Evolutionary conservation across 2,797 vertebrate species (phyloP).

Genomic region (Fistularia tabacaria): DNA sequence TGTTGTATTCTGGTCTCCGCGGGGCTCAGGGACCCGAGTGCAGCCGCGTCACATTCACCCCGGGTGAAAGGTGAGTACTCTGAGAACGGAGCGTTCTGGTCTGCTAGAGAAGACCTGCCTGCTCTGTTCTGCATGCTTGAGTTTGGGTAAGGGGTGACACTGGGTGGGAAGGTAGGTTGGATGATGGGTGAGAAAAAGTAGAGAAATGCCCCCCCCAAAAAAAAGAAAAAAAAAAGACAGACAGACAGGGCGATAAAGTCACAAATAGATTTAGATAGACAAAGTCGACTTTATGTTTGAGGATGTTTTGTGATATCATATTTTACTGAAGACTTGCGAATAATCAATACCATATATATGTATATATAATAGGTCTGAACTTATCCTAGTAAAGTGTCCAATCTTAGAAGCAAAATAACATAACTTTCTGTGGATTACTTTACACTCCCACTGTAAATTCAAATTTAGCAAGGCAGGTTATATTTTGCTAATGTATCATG

Average conservation of each 20-base stretch:
- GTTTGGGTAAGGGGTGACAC: constrained; percentile 52
- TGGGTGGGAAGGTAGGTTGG: constrained; percentile 10
- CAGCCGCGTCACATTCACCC: constrained; percentile 62
- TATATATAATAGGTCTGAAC: too few species aligned
- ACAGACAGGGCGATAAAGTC: constrained; percentile 16
- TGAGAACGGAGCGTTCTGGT: constrained; percentile 74
- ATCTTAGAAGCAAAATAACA: constrained; percentile 40
- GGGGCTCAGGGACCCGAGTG: constrained; percentile 48
- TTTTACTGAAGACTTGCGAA: too few species aligned
- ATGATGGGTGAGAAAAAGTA: constrained; percentile 34
- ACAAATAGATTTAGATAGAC: constrained; percentile 28
- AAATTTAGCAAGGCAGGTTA: constrained; percentile 55
- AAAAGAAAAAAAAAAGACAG: constrained; percentile 44
- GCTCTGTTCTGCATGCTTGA: constrained; percentile 75
- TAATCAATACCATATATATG: too few species aligned
- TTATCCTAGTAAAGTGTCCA: too few species aligned
- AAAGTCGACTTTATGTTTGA: too few species aligned
- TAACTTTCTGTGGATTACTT: constrained; percentile 60
- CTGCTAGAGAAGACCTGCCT: constrained; percentile 64
- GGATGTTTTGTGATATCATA: too few species aligned
- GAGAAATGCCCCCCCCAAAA: constrained; percentile 28
- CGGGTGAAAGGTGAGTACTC: constrained; percentile 77
- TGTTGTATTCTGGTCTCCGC: constrained; percentile 64
- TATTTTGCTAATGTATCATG: constrained; percentile 55
- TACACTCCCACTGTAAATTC: constrained; percentile 58